These are phyloP conservation scores for Muscicapa adusta DNA, from an alignment of 2,113 vertebrate species.

Conservation along the genomic window DNA sequence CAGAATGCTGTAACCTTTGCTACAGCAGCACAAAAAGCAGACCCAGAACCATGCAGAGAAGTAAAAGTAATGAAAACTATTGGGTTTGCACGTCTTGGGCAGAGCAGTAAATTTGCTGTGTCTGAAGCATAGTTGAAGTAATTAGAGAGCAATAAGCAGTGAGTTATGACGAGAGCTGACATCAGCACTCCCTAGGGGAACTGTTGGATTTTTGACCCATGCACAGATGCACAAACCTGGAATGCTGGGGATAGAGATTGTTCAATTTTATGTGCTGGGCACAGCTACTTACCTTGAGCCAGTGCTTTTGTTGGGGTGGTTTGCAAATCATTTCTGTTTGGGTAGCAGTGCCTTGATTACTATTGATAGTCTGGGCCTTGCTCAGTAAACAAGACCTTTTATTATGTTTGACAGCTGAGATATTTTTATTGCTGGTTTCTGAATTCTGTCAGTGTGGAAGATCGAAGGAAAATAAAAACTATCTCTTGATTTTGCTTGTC, in stretches of 20 bases:
- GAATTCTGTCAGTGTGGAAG: neutral
- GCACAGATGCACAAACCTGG: fast-evolving
- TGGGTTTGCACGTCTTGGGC: neutral
- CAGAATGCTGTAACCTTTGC: neutral
- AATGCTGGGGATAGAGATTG: neutral
- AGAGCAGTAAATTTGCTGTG: neutral
- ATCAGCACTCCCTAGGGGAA: neutral
- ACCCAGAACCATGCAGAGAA: neutral
- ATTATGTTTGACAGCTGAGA: neutral
- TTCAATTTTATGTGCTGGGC: neutral
- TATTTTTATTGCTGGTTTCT: neutral
- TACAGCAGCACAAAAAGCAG: neutral
- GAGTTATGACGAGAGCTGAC: neutral
- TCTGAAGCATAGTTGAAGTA: neutral
- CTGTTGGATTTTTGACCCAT: neutral
- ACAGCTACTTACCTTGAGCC: neutral
- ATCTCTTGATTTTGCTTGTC: neutral
- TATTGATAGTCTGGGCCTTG: neutral
- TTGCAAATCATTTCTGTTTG: neutral
- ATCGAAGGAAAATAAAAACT: neutral
- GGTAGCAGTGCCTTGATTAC: neutral
- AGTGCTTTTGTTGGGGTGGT: neutral
- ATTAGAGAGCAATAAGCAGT: neutral
- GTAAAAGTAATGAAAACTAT: neutral
- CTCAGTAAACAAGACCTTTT: neutral